phyloP scores from a whole-genome alignment of 1,140 invertebrate species.

The Calephelis virginiensis region DNA sequence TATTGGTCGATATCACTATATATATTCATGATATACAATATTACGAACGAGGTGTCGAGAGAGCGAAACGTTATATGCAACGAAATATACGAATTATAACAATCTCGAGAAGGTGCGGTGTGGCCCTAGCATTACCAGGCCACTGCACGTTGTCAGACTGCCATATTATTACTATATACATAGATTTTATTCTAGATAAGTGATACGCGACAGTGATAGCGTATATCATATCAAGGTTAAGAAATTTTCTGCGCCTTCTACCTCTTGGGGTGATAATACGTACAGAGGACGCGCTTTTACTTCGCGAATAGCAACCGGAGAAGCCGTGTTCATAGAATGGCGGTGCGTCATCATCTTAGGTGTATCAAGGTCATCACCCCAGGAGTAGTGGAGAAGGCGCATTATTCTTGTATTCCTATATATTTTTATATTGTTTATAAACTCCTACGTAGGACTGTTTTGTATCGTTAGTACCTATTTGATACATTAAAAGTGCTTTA shows the following conservation, averaged over 20 bases:
- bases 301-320: no score
- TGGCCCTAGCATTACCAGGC: not conserved
- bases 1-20: no score
- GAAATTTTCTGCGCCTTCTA: not conserved
- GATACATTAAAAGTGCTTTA: not conserved
- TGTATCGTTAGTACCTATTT: slow-evolving; percentile 1
- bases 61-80: not conserved
- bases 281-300: no score
- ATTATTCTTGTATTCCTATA: slow-evolving; percentile 18
- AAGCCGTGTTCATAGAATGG: no score
- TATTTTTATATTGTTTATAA: slow-evolving; percentile 22
- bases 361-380: no score
- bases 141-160: slow-evolving; percentile 35
- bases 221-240: slow-evolving; percentile 24
- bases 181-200: slow-evolving; percentile 23
- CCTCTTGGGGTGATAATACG: not conserved
- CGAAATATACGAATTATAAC: not conserved
- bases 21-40: no score
- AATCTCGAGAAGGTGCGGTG: not conserved
- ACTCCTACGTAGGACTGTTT: slow-evolving; percentile 9
- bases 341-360: no score
- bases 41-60: not conserved
- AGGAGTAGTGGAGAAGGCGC: not conserved
- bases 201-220: slow-evolving; percentile 26
- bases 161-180: slow-evolving; percentile 39